Evolutionary conservation across 2,888 invertebrate species (phyloP), one percentile per base, ranked within the genome.

Genomic region (Melolontha melolontha): DNA sequence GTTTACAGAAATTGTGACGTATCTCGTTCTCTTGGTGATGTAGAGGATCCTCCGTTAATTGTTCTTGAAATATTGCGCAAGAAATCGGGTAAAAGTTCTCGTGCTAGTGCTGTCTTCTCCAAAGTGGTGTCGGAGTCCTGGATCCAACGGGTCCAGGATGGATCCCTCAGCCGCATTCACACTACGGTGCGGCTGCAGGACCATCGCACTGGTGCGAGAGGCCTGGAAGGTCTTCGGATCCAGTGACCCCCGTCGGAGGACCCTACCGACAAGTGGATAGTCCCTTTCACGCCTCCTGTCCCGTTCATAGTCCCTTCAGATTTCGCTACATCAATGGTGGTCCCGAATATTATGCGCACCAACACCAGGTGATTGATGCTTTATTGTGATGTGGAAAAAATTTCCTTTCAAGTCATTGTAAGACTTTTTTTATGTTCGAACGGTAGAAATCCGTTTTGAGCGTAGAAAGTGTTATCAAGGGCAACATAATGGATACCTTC

Each of bases 261-360:
- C 77, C 78, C 81, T 76, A 85, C 82, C 75, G 86, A 83, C 76
- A 79, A 80, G 76, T 84, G 78, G 84, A 85, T 83, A 84, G 80
- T 74, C 84, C 81, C 70, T 86, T 82, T 80, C 84, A 84, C 77
- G 81, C 84, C 79, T 87, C 89, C 78, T 92, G 92, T 78, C 92
- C 92, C 52, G 91, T 92, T 78, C 92, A 92, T 84, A 91, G 91
- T 78, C 91, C 92, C 27, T 91, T 90, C 81, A 85, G 92, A 72
- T 91, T 89, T 79, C 83, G 87, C 70, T 86, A 84, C 78, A 83
- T 85, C 70, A 87, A 87, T 78, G 87, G 86, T 47, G 84, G 84
- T 29, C 81, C 84, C 6, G 68, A 68, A 47, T 68, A 64, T 49
- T 68, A 68, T 50, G 65, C 65, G 41, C 68, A 68, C 12, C 64